Evolutionary conservation across 2,113 vertebrate species (phyloP), one percentile per base, ranked within the genome.

Genomic region (Regulus satrapa): DNA sequence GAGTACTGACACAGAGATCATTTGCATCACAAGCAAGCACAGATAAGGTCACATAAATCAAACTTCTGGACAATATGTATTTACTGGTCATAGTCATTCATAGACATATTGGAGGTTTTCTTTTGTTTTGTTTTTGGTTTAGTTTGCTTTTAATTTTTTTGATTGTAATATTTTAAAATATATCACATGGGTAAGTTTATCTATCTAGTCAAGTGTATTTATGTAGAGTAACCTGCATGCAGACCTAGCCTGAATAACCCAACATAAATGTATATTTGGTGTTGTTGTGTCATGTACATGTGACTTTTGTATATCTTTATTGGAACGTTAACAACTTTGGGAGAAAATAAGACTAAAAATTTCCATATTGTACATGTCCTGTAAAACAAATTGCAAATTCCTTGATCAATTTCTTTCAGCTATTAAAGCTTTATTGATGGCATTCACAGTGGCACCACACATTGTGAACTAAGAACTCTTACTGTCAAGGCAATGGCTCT

Each of bases 321-420:
- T 75, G 18, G 9, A 46, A 87, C 15, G 14, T 58, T 56, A 58
- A 66, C 21, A 56, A 21, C 8, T 4, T 85, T 13, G 10, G 7
- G 9, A 77, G 16, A 74, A 92, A 66, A 80, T 34, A 66, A 64
- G 15, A 63, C 8, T 58, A 64, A 48, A 82, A 69, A 21, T 5
- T 56, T 5, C 43, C 0, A 0, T 49, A 20, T 34, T 43, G 24
- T 40, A 73, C 28, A 18, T 34, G 23, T 49, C 15, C 25, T 48
- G 28, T 43, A 71, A 6, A 74, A 8, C 2, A 76, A 86, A 77
- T 32, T 69, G 7, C 38, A 87, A 80, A 46, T 25, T 13, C 43
- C 8, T 79, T n/a, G 5, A 40, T 48, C 2, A 45, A 3, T 34
- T 89, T 77, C 19, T 74, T 93, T 78, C 17, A 63, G 11, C 14